Evolutionary conservation across 2,113 vertebrate species (phyloP).

Genomic region (Platichthys flesus): DNA sequence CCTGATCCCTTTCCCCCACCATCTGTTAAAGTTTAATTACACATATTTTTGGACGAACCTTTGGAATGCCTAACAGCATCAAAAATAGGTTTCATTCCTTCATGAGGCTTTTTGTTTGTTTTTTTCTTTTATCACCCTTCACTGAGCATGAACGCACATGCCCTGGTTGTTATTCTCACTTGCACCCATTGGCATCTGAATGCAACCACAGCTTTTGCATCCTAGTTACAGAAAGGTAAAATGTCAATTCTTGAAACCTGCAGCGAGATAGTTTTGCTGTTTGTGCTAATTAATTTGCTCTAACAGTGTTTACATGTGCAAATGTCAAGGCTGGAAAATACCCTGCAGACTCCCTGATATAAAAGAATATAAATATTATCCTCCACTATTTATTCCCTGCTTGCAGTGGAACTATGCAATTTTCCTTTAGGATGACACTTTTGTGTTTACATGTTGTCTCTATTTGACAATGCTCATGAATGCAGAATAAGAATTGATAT

Average conservation of each 20-base stretch:
- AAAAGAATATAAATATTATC: conserved; percentile 31
- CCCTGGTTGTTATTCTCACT: conserved; percentile 1
- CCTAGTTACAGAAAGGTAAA: neutral
- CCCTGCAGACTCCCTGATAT: conserved; percentile 5
- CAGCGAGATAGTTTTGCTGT: conserved; percentile 13
- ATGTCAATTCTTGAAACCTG: conserved; percentile 17
- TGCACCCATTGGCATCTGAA: neutral
- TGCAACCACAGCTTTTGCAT: neutral
- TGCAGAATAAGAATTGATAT: conserved; percentile 1
- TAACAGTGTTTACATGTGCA: conserved; percentile 37
- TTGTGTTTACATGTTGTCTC: neutral
- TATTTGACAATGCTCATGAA: conserved; percentile 26
- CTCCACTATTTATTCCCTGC: conserved; percentile 24
- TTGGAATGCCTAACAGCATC: conserved; percentile 31
- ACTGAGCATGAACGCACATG: neutral
- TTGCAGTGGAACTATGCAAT: conserved; percentile 36
- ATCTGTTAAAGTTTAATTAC: conserved; percentile 69
- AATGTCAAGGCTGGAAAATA: conserved; percentile 44
- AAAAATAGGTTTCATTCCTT: conserved; percentile 6
- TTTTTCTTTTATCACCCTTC: conserved; percentile 6
- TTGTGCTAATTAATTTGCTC: conserved; percentile 39
- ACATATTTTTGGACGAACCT: conserved; percentile 53
- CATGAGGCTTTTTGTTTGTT: conserved; percentile 12
- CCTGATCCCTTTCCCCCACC: conserved; percentile 63
- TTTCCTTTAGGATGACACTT: conserved; percentile 28